Evolutionary conservation across 2,113 vertebrate species (phyloP).

Genomic region (Junco hyemalis): DNA sequence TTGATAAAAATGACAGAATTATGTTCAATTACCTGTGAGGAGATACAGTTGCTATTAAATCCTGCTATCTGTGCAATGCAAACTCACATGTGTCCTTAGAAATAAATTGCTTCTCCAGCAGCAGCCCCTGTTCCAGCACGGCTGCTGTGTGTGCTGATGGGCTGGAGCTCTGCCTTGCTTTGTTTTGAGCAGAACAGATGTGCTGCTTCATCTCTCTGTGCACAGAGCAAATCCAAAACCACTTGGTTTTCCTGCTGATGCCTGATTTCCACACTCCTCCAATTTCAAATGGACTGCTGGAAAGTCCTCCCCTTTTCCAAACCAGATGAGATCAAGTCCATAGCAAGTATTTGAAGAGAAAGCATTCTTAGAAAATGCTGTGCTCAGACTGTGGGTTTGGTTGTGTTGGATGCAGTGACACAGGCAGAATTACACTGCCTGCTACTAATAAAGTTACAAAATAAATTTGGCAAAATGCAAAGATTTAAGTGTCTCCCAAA

Average conservation of each 20-base stretch:
- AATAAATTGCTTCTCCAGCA: constrained; percentile 9
- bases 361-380: neutral
- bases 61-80: neutral
- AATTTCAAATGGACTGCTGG: neutral
- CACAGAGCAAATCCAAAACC: neutral
- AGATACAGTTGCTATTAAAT: neutral
- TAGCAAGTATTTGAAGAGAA: neutral
- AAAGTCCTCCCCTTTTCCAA: neutral
- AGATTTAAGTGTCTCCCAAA: neutral
- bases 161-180: neutral
- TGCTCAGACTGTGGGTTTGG: neutral
- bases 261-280: neutral
- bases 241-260: neutral
- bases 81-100: neutral
- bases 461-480: neutral
- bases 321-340: neutral
- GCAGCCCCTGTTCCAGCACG: neutral
- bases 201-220: neutral
- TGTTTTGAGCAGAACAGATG: neutral
- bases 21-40: neutral
- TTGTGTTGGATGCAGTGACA: neutral
- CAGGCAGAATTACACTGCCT: neutral
- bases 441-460: neutral
- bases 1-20: constrained; percentile 13
- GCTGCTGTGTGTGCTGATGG: neutral